Base-by-base conservation (phyloP, 2,797 vertebrate species). In the Lates japonicus region DNA sequence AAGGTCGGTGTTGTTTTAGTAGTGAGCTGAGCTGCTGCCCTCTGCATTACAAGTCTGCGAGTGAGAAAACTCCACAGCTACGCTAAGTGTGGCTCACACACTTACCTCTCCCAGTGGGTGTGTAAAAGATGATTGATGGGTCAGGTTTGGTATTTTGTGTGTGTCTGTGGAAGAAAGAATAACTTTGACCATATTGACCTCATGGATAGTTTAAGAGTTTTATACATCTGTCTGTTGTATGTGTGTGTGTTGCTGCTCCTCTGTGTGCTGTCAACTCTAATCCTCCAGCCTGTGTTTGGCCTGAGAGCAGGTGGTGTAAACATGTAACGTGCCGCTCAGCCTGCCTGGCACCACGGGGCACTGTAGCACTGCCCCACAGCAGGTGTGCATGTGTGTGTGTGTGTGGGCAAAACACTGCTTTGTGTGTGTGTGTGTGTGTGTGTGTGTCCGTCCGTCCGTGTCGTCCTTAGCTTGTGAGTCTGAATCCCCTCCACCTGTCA, bases 401-500 rank as follows among this genome's bases (percentile, higher is more conserved):
- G 81, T 77, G 69, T 58, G 22, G 55, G 76, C 44, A 12, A 90
- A 82, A 86, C 37, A 77, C 74, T 62, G 83, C 42, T 80, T 12
- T 80, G 59, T 81, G 65, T 81, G 73, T 74, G 57, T 68, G 66
- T 81, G 79, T 81, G 80, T 78, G 70, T 81, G 65, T 81, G 73
- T 74, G 57, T 68, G 66, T 81, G 79, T 81, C 79, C 76, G 70
- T 83, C 48, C 25, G 25, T 29, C 25, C 25, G 25, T 29, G 25
- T 29, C 25, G 25, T 84, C 46, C 75, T 79, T 54, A 84, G 88
- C 81, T 79, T 41, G 51, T 14, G 79, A 74, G 69, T 70, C 84
- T 81, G 83, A 92, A 93, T 90, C 92, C 88, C 87, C 83, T 90
- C 90, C 94, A 95, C 95, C 95, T 96, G 95, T 94, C 94, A 90